Evolutionary conservation across 2,888 invertebrate genomes (phyloP).

Genomic region (Hypena proboscidalis): DNA sequence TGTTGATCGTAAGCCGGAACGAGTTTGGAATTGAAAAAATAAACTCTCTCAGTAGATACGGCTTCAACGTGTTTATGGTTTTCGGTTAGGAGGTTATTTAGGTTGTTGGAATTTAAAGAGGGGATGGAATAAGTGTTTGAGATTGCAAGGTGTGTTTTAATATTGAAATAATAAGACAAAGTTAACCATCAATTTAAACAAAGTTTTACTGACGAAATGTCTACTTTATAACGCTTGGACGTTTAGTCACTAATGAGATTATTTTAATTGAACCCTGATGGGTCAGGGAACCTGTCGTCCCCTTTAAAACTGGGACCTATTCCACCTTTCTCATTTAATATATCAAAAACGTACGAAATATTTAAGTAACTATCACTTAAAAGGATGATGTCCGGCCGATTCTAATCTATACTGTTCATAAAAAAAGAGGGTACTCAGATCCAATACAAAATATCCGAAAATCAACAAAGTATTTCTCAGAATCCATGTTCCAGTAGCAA

Average conservation of each 20-base stretch:
- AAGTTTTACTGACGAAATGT: too few relatives aligned
- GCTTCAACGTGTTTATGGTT: constrained; percentile 12
- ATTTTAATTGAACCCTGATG: too few relatives aligned
- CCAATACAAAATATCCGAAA: constrained; percentile 22
- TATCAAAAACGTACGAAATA: too few relatives aligned
- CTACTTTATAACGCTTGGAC: too few relatives aligned
- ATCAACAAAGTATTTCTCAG: constrained; percentile 35
- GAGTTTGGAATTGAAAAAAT: constrained; percentile 41
- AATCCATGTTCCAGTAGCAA: constrained; percentile 44
- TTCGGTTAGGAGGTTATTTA: not conserved
- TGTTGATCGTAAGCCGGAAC: constrained; percentile 40
- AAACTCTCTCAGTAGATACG: constrained; percentile 21
- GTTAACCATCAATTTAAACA: too few relatives aligned
- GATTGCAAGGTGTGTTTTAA: too few relatives aligned
- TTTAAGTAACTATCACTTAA: too few relatives aligned
- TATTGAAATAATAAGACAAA: too few relatives aligned
- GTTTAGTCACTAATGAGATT: too few relatives aligned
- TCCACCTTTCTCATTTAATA: too few relatives aligned
- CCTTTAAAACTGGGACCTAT: too few relatives aligned
- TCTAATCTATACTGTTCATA: constrained; percentile 1
- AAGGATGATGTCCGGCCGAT: not conserved
- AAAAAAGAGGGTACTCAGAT: constrained; percentile 4
- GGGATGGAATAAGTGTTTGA: not conserved
- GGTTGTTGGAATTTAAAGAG: constrained; percentile 15
- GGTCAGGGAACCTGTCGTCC: too few relatives aligned